A percentile compares a stretch with the other conserved stretches of the same genome.
phyloP scores from a whole-genome alignment of 2,888 invertebrate genomes.

The Pyrochroa serraticornis region DNA sequence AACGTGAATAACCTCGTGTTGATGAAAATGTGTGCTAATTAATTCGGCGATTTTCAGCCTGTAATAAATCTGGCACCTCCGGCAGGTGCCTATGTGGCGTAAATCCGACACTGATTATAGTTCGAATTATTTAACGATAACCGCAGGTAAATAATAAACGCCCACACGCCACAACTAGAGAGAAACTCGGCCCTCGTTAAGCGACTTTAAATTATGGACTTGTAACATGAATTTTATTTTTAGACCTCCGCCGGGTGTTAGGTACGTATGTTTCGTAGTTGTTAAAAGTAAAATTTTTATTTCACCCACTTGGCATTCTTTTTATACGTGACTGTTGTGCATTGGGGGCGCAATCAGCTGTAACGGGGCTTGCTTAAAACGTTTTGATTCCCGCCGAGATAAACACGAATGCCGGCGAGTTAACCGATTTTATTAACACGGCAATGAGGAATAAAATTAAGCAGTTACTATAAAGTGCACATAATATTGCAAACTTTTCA shows the following conservation, averaged over 20 bases:
- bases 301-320: slow-evolving; percentile 33
- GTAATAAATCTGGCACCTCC: too few relatives aligned
- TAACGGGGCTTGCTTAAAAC: slow-evolving; percentile 35
- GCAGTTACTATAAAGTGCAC: slow-evolving; percentile 20
- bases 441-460: slow-evolving; percentile 32
- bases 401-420: slow-evolving; percentile 38
- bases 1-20: too few relatives aligned
- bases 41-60: too few relatives aligned
- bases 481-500: slow-evolving; percentile 21
- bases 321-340: slow-evolving; percentile 39
- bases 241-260: neutral
- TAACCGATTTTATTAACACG: slow-evolving; percentile 37
- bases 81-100: too few relatives aligned
- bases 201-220: slow-evolving; percentile 6
- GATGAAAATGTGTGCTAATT: too few relatives aligned
- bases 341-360: slow-evolving; percentile 25
- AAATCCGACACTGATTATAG: too few relatives aligned
- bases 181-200: slow-evolving; percentile 12
- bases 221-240: slow-evolving; percentile 16
- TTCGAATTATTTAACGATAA: too few relatives aligned
- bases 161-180: too few relatives aligned
- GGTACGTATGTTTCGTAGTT: too few relatives aligned
- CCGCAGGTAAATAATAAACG: too few relatives aligned
- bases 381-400: slow-evolving; percentile 38
- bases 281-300: neutral